Base-by-base conservation (phyloP, 2,888 invertebrate species). In the Sialis fuliginosa region DNA sequence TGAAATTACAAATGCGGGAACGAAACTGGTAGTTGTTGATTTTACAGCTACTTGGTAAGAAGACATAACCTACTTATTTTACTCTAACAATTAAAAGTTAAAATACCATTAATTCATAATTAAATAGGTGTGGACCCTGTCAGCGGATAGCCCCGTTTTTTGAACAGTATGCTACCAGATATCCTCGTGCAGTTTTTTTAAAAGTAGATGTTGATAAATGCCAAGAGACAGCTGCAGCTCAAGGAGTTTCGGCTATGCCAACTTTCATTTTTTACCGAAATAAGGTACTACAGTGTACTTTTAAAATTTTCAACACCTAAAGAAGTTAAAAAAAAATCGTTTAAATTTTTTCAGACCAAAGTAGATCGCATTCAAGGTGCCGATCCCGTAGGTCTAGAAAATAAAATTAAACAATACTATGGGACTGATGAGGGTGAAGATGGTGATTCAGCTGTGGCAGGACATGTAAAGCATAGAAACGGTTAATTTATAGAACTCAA, bases 191-290 rank as follows among this genome's bases (percentile, higher is more conserved):
- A 9, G 76, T 90, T 10, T 98, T 97, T 60, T 66, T 93, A 10
- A 92, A 95, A 68, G 88, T 98, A 6, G 93, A 95, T 64, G 95
- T 97, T 12, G 96, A 97, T 60, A 79, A 82, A 64, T 95, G 90
- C 57, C 81, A 81, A 55, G 92, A 89, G 55, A 87, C 88, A 7
- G 92, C 96, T 2, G 76, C 81, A 31, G 71, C 76, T 9, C 87
- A 96, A 61, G 89, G 89, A 47, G 87, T 99, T 39, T 82, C 82
- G 48, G 91, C 95, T 0, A 96, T 98, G 95, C 98, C 98, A 30
- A 99, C 98, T 1, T 99, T 99, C 61, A 79, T 93, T 54, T 91
- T 97, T 61, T 96, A 88, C 63, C 79, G 86, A 55, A 95, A 87
- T 62, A 74, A 80, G 61, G 80, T 81, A 63, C 60, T 60, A 44